Evolutionary conservation across 2,113 vertebrate genomes (phyloP).

Genomic region (Carassius carassius): DNA sequence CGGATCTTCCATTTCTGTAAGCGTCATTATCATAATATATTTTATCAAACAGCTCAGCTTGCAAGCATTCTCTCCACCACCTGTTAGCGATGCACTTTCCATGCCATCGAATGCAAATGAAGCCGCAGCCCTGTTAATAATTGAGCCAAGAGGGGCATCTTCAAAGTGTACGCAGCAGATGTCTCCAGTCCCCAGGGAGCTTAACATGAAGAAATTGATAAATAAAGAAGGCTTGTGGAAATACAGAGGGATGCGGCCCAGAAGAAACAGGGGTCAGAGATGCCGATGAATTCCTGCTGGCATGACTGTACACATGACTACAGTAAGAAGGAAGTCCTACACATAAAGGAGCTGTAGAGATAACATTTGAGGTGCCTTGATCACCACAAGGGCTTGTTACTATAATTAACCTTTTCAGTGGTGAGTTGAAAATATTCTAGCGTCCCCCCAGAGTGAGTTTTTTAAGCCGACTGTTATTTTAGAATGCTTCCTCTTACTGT

Average conservation of each 20-base stretch:
- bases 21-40: conserved; percentile 73
- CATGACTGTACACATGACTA: conserved; percentile 42
- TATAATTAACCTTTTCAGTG: neutral
- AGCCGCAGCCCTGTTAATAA: conserved; percentile 68
- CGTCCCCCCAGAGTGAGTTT: too few relatives aligned
- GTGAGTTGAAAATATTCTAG: too few relatives aligned
- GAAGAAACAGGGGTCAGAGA: conserved; percentile 39
- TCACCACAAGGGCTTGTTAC: neutral
- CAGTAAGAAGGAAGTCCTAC: neutral
- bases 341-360: conserved; percentile 46
- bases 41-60: conserved; percentile 70
- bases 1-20: conserved; percentile 56
- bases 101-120: conserved; percentile 72
- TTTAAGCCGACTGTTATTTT: too few relatives aligned
- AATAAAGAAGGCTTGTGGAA: conserved; percentile 72
- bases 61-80: conserved; percentile 66
- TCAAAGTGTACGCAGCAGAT: conserved; percentile 75
- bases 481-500: too few relatives aligned
- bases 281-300: conserved; percentile 56
- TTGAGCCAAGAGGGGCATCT: conserved; percentile 70
- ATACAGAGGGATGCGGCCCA: conserved; percentile 65
- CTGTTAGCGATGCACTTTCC: conserved; percentile 72
- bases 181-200: conserved; percentile 72
- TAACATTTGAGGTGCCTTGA: neutral
- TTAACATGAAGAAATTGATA: conserved; percentile 76